phyloP scores from a whole-genome alignment of 2,888 invertebrate species.

The Tetropium fuscum region DNA sequence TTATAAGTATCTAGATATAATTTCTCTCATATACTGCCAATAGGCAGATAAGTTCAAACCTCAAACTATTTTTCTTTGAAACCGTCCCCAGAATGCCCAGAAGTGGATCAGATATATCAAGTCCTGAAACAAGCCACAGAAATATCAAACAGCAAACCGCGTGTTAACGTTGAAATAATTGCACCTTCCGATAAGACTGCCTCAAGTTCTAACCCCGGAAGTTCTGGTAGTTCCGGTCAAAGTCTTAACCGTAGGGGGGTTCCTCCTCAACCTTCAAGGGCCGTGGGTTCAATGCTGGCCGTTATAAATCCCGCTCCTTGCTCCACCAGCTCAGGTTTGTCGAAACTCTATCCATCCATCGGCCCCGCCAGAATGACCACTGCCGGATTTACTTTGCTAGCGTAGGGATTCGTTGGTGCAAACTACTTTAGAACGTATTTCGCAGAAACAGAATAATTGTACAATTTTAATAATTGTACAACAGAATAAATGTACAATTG shows the following conservation, averaged over 20 bases:
- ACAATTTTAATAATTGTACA: no score
- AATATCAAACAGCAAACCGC: slow-evolving; percentile 73
- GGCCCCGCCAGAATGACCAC: slow-evolving; percentile 2
- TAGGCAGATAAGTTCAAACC: not conserved
- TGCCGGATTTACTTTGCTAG: not conserved
- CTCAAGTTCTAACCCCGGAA: slow-evolving; percentile 58
- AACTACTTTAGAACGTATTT: slow-evolving; percentile 1
- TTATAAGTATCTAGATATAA: no score
- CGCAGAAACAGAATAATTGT: not conserved
- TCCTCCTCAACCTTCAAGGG: slow-evolving; percentile 65
- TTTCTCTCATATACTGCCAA: no score
- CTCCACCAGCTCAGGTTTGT: slow-evolving; percentile 80
- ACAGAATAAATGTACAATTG: no score
- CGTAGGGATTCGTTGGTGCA: not conserved
- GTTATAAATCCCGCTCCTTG: slow-evolving; percentile 74
- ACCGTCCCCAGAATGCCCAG: slow-evolving; percentile 61
- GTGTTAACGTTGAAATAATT: slow-evolving; percentile 57
- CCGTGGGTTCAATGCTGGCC: slow-evolving; percentile 69
- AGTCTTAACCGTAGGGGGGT: slow-evolving; percentile 67
- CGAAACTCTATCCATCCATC: slow-evolving; percentile 21
- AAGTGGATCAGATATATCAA: slow-evolving; percentile 93
- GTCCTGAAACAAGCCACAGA: slow-evolving; percentile 95
- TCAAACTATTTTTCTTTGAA: not conserved
- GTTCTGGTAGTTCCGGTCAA: slow-evolving; percentile 68
- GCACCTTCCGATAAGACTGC: slow-evolving; percentile 59